Evolutionary conservation across 2,888 invertebrate genomes (phyloP).

Genomic region (Phlogophora meticulosa): DNA sequence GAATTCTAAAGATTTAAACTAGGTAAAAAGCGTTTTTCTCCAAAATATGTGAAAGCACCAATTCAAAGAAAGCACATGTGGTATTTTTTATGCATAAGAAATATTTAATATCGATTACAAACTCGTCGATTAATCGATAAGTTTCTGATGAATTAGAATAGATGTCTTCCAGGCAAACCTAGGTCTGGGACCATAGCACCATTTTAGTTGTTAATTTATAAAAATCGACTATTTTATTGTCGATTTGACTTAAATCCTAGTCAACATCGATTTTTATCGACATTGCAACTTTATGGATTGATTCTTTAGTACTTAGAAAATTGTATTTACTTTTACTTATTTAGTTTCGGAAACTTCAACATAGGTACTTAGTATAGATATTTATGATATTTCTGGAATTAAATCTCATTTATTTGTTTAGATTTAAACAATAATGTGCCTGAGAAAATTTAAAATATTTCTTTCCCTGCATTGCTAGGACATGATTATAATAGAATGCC

Average conservation of each 20-base stretch:
- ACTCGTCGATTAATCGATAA: conserved; percentile 1
- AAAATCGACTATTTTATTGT: conserved; percentile 22
- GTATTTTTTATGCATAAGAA: conserved; percentile 14
- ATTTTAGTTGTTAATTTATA: conserved; percentile 10
- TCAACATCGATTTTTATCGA: conserved; percentile 50
- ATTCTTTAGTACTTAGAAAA: conserved; percentile 23
- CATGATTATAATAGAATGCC: not conserved
- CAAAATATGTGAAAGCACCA: conserved; percentile 5
- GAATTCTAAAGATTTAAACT: conserved; percentile 29
- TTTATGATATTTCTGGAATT: conserved; percentile 16
- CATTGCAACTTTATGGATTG: conserved; percentile 43
- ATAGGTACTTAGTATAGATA: conserved; percentile 14
- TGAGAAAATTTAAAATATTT: not conserved
- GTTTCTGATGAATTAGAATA: conserved; percentile 19
- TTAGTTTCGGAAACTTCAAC: conserved; percentile 21
- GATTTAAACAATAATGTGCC: not conserved
- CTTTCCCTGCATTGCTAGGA: conserved; percentile 1
- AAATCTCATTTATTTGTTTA: conserved; percentile 17
- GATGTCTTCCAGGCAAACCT: conserved; percentile 26
- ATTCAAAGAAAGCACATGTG: not conserved
- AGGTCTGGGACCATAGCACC: conserved; percentile 13
- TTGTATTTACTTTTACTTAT: conserved; percentile 25
- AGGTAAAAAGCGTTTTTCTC: conserved; percentile 8
- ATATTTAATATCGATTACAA: conserved; percentile 20
- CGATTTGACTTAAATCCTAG: conserved; percentile 53